Conservation (phyloP, 2,113 vertebrate species). For the Leptocoma aspasia region DNA sequence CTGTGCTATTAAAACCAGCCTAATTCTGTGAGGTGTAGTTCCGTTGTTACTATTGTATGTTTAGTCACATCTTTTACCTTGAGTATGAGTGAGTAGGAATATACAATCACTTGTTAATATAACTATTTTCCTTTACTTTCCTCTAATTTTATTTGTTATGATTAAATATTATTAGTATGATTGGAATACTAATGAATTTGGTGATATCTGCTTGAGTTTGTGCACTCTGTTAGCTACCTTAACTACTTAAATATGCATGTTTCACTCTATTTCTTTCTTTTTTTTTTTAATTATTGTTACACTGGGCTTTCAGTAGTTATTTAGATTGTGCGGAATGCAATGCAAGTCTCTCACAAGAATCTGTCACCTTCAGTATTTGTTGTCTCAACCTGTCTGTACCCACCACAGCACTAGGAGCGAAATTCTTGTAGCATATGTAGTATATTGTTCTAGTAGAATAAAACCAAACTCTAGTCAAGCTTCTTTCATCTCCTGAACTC, state of each 20-base stretch:
- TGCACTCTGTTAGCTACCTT: not conserved
- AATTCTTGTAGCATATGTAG: not conserved
- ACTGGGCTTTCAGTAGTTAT: not conserved
- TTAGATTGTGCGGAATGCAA: not conserved
- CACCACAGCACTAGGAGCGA: accelerated
- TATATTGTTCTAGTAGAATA: not conserved
- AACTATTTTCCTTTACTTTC: not conserved
- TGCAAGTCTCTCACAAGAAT: not conserved
- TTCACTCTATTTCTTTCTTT: not conserved
- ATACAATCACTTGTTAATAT: not conserved
- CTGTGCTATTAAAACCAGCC: not conserved
- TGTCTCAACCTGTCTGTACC: not conserved
- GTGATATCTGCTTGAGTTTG: not conserved
- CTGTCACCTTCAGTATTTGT: not conserved
- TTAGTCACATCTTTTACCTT: not conserved
- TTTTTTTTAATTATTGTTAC: not conserved
- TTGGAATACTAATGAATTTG: not conserved
- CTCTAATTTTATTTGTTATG: not conserved
- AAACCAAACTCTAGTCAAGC: not conserved
- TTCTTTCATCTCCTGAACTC: not conserved
- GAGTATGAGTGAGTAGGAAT: not conserved
- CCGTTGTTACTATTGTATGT: not conserved
- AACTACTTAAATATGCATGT: not conserved
- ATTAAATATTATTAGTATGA: not conserved
- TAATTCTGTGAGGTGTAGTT: not conserved